Base-by-base conservation (phyloP, 1,140 invertebrate species). In the Drosophila miranda region DNA sequence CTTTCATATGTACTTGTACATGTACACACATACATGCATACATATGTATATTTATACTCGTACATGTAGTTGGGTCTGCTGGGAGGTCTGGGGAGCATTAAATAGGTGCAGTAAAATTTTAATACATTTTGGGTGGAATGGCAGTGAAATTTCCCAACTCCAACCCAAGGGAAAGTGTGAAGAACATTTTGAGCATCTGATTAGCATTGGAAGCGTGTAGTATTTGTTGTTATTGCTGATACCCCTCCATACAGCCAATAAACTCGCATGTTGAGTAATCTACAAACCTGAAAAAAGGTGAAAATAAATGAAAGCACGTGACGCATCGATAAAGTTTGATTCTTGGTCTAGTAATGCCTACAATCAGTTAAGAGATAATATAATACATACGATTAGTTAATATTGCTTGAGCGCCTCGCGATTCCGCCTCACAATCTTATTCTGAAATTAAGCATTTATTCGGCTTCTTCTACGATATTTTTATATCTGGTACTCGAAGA, bases 341-440 rank as follows among this genome's bases (percentile, higher is more conserved):
- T 53, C 59, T 74, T 45, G 77, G 53, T 60, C 86, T 80, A 76
- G 64, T 72, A 69, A 59, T 55, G 21, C 21, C 52, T 38, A 57
- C 79, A 84, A 84, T 84, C 80, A 84, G 76, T 77, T 84, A 70
- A 80, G 60, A 84, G 76, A 84, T 84, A 80, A 77, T 80, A 86
- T 69, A 86, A 86, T 30, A 9, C 28, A 86, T 30, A 3, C 28
- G 28, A 30, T 30, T 78, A 73, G 63, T 68, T 71, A 72, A 52
- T 84, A 84, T 69, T 75, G 54, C 63, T 28, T n/a, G 23, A 23
- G 21, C 13, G 41, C 38, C 30, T 41, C 50, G 30, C 23, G 23
- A 19, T 23, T 26, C 43, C 13, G 8, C 28, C 8, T 3, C 28
- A 30, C 28, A 30, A 30, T 30, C 28, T 3, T 2, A 42, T 68